phyloP scores from a whole-genome alignment of 2,113 vertebrate species.

The western clawed frog (Xenopus tropicalis) region DNA sequence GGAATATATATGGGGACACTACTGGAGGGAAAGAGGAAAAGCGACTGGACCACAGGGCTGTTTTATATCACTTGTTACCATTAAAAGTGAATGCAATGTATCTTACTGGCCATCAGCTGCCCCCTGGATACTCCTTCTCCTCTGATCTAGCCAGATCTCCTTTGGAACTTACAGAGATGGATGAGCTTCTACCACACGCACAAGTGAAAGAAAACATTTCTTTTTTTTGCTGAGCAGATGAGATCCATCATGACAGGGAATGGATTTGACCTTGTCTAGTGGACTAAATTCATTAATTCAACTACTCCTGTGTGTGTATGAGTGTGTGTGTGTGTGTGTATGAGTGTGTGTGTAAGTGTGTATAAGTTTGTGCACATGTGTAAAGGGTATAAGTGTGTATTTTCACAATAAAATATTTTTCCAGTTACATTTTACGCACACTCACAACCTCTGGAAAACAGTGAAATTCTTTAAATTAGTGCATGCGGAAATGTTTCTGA shows the following conservation, averaged over 20 bases:
- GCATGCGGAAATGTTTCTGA: too few species aligned
- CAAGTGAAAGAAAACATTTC: constrained; percentile 80
- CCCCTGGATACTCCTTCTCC: constrained; percentile 71
- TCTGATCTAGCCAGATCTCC: constrained; percentile 73
- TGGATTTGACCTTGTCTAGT: constrained; percentile 96
- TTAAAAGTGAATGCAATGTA: constrained; percentile 78
- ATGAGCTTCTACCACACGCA: constrained; percentile 80
- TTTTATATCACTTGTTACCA: constrained; percentile 81
- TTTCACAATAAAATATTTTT: too few species aligned
- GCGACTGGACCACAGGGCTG: constrained; percentile 73
- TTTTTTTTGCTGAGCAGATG: constrained; percentile 79
- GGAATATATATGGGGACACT: too few species aligned
- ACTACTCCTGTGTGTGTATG: constrained; percentile 59
- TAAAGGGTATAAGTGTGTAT: too few species aligned
- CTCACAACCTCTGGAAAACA: too few species aligned
- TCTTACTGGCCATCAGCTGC: constrained; percentile 81
- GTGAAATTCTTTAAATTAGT: too few species aligned
- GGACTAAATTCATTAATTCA: constrained; percentile 92
- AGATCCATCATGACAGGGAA: constrained; percentile 88
- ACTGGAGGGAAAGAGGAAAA: constrained; percentile 64
- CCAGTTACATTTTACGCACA: too few species aligned
- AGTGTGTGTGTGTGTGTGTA: too few species aligned
- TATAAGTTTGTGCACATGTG: too few species aligned
- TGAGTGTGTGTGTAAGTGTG: too few species aligned
- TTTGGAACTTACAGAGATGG: constrained; percentile 76